Conservation (phyloP, 2,113 vertebrate genomes). For the Trinectes maculatus region DNA sequence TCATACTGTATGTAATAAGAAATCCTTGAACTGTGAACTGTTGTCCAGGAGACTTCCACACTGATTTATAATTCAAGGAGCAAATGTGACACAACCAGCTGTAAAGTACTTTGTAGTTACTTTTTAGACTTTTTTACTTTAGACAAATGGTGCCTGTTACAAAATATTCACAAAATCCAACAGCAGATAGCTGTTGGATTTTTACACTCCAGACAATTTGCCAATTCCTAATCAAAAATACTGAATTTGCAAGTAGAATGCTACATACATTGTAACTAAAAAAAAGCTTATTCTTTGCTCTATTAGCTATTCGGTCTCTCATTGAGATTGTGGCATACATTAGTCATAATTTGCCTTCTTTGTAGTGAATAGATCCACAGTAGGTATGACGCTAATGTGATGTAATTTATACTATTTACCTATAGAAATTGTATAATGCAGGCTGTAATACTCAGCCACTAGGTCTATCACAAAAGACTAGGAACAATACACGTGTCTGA, state of each 20-base stretch:
- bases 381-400: not conserved
- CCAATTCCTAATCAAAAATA: no score
- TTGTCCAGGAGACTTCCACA: not conserved
- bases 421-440: not conserved
- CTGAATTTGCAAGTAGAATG: no score
- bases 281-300: not conserved
- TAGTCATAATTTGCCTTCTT: not conserved
- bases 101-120: not conserved
- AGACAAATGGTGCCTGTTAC: no score
- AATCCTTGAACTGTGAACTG: constrained; percentile 43
- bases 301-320: not conserved
- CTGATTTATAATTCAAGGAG: constrained; percentile 12
- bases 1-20: constrained; percentile 11
- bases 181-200: no score
- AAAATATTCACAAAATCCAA: no score
- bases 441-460: not conserved
- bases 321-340: not conserved
- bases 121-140: no score
- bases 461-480: not conserved
- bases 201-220: no score
- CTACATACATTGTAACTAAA: no score
- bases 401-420: constrained; percentile 9
- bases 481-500: constrained; percentile 22
- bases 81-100: not conserved
- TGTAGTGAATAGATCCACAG: not conserved